Evolutionary conservation across 2,113 vertebrate genomes (phyloP).

Genomic region (Marcusenius ussheri): DNA sequence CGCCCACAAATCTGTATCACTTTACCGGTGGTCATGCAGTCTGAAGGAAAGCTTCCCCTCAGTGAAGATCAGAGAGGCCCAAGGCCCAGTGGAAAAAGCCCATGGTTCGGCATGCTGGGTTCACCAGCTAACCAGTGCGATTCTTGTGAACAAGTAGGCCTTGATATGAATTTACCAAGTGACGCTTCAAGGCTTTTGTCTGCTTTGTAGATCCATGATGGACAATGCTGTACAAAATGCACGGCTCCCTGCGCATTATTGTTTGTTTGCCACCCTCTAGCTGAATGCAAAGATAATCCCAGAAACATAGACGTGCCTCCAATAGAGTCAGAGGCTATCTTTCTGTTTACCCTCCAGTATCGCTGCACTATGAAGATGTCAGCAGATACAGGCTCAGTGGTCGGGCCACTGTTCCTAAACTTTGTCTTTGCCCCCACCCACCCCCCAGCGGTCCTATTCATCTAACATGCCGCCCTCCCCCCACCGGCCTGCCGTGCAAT

Average conservation of each 20-base stretch:
- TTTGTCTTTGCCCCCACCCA: neutral
- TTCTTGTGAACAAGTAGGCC: neutral
- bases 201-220: neutral
- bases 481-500: neutral
- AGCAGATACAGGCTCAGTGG: slow-evolving; percentile 7
- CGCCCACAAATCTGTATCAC: slow-evolving; percentile 24
- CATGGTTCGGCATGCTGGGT: too few relatives aligned
- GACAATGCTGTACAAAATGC: neutral
- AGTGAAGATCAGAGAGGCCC: slow-evolving; percentile 12
- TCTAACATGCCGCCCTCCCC: neutral
- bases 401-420: neutral
- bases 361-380: neutral
- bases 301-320: slow-evolving; percentile 10
- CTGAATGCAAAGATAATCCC: neutral
- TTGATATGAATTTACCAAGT: neutral
- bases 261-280: neutral
- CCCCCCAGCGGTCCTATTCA: neutral
- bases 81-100: neutral
- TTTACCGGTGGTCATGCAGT: slow-evolving; percentile 3
- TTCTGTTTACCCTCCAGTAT: neutral
- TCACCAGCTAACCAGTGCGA: neutral
- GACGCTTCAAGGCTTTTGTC: neutral
- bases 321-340: neutral
- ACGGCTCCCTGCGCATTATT: neutral
- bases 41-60: slow-evolving; percentile 20